These are phyloP conservation scores for Listronotus oregonensis DNA, from an alignment of 1,140 invertebrate genomes.

Conservation along the genomic window DNA sequence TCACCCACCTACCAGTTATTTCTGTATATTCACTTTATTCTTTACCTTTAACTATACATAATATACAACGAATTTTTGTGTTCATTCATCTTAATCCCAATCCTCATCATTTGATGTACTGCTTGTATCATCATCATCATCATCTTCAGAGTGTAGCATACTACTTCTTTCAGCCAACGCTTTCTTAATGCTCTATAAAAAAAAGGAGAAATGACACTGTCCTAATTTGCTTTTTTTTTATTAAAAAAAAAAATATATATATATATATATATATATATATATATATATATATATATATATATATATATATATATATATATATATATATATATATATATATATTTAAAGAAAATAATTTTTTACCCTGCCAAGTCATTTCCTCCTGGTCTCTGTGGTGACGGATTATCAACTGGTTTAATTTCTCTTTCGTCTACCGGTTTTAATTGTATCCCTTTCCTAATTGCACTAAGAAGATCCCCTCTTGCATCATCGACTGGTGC, in stretches of 20 bases:
- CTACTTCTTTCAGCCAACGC: slow-evolving; percentile 65
- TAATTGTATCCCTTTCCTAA: slow-evolving; percentile 76
- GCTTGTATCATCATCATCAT: slow-evolving; percentile 64
- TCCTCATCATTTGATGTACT: slow-evolving; percentile 68
- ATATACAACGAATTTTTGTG: slow-evolving; percentile 1
- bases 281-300: no score
- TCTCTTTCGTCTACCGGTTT: slow-evolving; percentile 60
- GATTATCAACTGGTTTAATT: slow-evolving; percentile 43
- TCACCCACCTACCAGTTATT: background rate
- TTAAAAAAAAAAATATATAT: background rate
- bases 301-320: no score
- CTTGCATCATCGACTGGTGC: slow-evolving; percentile 59
- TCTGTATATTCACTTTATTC: background rate
- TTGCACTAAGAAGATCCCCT: slow-evolving; percentile 77
- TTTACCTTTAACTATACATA: slow-evolving; percentile 1
- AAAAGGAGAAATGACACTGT: background rate
- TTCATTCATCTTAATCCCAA: slow-evolving; percentile 62
- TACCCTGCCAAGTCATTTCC: slow-evolving; percentile 68
- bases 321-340: no score
- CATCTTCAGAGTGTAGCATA: slow-evolving; percentile 70
- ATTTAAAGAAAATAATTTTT: no score
- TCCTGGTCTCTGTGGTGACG: slow-evolving; percentile 33
- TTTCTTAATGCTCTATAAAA: slow-evolving; percentile 22
- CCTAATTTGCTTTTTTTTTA: no score
- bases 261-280: no score